phyloP scores from a whole-genome alignment of 2,797 vertebrate genomes.

The Cossypha polioptera region DNA sequence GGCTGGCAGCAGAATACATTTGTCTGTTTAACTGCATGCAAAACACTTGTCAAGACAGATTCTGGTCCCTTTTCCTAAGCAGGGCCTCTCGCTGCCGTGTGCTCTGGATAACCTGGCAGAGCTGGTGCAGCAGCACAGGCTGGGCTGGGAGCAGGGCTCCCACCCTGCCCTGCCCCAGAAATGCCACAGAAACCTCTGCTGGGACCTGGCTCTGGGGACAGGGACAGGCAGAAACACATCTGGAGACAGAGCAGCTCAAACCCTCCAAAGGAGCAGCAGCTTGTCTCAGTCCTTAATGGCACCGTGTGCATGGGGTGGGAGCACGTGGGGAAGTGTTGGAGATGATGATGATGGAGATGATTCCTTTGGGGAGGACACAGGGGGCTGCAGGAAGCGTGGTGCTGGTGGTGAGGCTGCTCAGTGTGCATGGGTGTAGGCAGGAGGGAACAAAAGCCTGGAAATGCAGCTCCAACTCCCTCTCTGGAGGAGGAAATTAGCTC shows the following conservation, averaged over 20 bases:
- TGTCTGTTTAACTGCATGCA: constrained; percentile 77
- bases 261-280: neutral
- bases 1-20: constrained; percentile 76
- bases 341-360: neutral
- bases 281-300: neutral
- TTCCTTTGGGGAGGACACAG: neutral
- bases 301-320: neutral
- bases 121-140: neutral
- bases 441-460: neutral
- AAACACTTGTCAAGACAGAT: constrained; percentile 76
- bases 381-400: neutral
- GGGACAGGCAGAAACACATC: neutral
- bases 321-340: neutral
- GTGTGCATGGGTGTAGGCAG: neutral
- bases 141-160: neutral
- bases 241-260: neutral
- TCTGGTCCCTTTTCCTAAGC: constrained; percentile 30
- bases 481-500: neutral
- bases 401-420: neutral
- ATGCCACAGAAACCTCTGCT: neutral
- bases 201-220: neutral
- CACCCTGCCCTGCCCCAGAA: neutral
- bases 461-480: neutral
- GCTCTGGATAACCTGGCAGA: constrained; percentile 6
- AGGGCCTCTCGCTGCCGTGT: neutral